phyloP scores from a whole-genome alignment of 1,140 invertebrate species.

The Solen grandis region DNA sequence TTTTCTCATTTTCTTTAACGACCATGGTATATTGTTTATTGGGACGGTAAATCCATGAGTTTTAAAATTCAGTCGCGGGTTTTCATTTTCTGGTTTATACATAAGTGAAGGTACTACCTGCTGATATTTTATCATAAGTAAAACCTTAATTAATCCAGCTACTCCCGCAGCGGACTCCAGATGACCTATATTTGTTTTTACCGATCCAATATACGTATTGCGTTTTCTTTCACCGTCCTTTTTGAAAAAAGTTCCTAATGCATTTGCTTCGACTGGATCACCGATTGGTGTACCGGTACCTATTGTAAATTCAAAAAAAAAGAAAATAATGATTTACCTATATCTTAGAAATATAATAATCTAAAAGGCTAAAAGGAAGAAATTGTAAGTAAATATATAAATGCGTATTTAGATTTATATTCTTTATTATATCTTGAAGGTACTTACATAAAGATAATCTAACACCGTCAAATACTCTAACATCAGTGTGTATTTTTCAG shows the following conservation, averaged over 20 bases:
- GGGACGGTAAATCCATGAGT: constrained; percentile 63
- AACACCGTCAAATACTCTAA: too few relatives aligned
- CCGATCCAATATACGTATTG: constrained; percentile 64
- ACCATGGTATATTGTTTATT: constrained; percentile 48
- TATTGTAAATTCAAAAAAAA: constrained; percentile 47
- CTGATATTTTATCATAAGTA: constrained; percentile 73
- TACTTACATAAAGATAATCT: too few relatives aligned
- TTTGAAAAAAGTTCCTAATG: constrained; percentile 27
- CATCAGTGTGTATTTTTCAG: too few relatives aligned
- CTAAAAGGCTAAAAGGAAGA: too few relatives aligned
- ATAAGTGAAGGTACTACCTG: constrained; percentile 66
- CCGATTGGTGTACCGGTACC: constrained; percentile 95
- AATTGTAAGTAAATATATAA: too few relatives aligned
- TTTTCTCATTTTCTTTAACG: constrained; percentile 75
- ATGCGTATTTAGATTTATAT: too few relatives aligned
- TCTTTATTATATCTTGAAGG: too few relatives aligned
- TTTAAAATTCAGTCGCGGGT: constrained; percentile 64
- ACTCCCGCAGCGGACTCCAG: constrained; percentile 95
- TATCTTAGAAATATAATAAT: too few relatives aligned
- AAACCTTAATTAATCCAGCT: constrained; percentile 90
- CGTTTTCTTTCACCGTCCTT: background rate
- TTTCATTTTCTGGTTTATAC: constrained; percentile 75
- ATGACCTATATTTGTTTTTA: too few relatives aligned
- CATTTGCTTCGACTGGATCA: constrained; percentile 93
- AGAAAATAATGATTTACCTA: too few relatives aligned